phyloP scores from a whole-genome alignment of 2,888 invertebrate genomes.

The Malthinus flaveolus region DNA sequence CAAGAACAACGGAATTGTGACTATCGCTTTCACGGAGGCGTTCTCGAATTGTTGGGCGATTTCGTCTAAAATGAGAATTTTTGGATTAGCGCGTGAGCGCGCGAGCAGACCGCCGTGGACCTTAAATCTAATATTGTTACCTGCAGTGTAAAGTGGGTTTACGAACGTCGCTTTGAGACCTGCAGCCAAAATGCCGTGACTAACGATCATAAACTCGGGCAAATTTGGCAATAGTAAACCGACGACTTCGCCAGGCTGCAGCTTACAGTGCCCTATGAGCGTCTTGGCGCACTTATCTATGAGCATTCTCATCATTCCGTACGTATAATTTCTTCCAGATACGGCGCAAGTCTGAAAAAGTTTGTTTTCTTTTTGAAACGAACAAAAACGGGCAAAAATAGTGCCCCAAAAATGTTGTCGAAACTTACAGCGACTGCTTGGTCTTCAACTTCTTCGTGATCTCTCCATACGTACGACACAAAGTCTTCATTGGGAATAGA shows the following conservation, averaged over 20 bases:
- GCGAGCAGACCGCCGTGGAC: neutral
- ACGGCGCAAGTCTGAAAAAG: constrained; percentile 66
- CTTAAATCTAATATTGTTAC: constrained; percentile 50
- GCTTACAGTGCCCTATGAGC: constrained; percentile 59
- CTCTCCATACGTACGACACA: constrained; percentile 63
- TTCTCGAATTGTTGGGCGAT: constrained; percentile 65
- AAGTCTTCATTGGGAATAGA: constrained; percentile 61
- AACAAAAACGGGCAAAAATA: too few relatives aligned
- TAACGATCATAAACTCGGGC: constrained; percentile 69
- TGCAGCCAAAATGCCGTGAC: constrained; percentile 68
- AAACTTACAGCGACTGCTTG: constrained; percentile 67
- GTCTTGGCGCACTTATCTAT: constrained; percentile 63
- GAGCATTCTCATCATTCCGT: constrained; percentile 63
- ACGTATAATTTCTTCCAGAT: constrained; percentile 67
- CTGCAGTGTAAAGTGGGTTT: constrained; percentile 70
- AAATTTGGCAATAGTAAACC: constrained; percentile 71
- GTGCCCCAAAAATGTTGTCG: neutral
- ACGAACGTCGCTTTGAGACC: constrained; percentile 70
- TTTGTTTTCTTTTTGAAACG: too few relatives aligned
- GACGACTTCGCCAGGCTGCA: constrained; percentile 66
- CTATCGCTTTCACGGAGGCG: constrained; percentile 65
- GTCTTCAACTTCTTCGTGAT: constrained; percentile 61
- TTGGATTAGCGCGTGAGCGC: too few relatives aligned
- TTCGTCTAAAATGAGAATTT: constrained; percentile 58
- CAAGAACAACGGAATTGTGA: constrained; percentile 66